Conservation (phyloP, 2,888 invertebrate species). For the Beris morrisii region DNA sequence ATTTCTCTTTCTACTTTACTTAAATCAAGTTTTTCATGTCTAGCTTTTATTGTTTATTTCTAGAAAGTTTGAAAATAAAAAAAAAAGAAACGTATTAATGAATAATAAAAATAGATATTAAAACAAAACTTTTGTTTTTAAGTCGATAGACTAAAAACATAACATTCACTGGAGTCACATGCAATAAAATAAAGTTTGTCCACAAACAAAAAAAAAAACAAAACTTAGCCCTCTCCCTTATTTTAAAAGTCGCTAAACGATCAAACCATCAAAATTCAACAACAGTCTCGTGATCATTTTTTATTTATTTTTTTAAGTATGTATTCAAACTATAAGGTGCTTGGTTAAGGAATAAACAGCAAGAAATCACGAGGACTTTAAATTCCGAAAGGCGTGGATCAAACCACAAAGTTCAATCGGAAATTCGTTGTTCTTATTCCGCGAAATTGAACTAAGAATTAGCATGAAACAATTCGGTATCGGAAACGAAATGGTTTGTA, state of each 20-base stretch:
- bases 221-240: background rate
- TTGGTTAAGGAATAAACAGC: too few species aligned
- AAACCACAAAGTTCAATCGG: too few species aligned
- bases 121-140: background rate
- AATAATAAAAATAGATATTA: slow-evolving; percentile 8
- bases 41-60: slow-evolving; percentile 13
- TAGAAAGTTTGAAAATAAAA: slow-evolving; percentile 14
- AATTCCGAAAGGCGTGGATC: too few species aligned
- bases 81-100: slow-evolving; percentile 10
- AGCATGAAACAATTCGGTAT: too few species aligned
- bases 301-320: too few species aligned
- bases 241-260: background rate
- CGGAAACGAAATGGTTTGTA: too few species aligned
- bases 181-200: background rate
- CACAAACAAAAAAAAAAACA: slow-evolving; percentile 4
- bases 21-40: slow-evolving; percentile 1
- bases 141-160: background rate
- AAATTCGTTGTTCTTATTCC: too few species aligned
- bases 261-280: too few species aligned
- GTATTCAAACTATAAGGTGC: too few species aligned
- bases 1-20: background rate
- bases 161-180: background rate
- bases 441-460: too few species aligned
- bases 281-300: too few species aligned
- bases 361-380: too few species aligned